Percentiles rank a stretch among this genome's conserved stretches.
Evolutionary conservation across 92 coral and sea anemone genomes (phyloP).

Genomic region (Galaxea fascicularis): DNA sequence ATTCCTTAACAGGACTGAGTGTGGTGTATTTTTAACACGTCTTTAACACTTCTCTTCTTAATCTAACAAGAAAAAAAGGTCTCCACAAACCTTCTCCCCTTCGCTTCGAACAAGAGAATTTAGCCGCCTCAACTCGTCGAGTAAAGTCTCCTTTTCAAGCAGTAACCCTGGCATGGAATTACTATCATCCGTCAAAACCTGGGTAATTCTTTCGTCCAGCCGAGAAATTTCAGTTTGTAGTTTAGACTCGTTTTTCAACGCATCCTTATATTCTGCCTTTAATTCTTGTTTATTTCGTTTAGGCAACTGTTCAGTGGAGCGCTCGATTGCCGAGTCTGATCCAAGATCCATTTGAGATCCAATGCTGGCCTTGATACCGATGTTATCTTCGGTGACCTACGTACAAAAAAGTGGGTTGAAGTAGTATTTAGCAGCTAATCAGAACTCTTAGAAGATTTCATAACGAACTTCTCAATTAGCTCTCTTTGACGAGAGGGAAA

Average conservation of each 20-base stretch:
- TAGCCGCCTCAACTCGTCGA: slow-evolving; percentile 68
- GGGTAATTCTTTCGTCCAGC: slow-evolving; percentile 71
- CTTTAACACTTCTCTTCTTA: too few species aligned
- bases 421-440: background rate
- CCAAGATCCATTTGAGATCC: slow-evolving; percentile 81
- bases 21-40: too few species aligned
- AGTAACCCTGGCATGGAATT: slow-evolving; percentile 49
- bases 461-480: background rate
- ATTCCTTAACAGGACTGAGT: too few species aligned
- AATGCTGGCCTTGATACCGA: slow-evolving; percentile 47
- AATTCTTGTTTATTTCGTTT: slow-evolving; percentile 76
- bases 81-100: slow-evolving; percentile 73
- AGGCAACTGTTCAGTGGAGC: slow-evolving; percentile 24
- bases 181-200: slow-evolving; percentile 51
- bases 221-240: slow-evolving; percentile 72
- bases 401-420: background rate
- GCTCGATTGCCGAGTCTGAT: slow-evolving; percentile 57
- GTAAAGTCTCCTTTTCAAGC: slow-evolving; percentile 71
- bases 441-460: background rate
- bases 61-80: background rate
- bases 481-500: too few species aligned
- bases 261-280: slow-evolving; percentile 75
- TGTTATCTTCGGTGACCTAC: slow-evolving; percentile 45
- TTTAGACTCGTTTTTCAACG: slow-evolving; percentile 62
- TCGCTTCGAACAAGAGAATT: slow-evolving; percentile 76